Evolutionary conservation across 2,113 vertebrate genomes (phyloP), one percentile per base, ranked within the genome.

Genomic region (Trichomycterus rosablanca): DNA sequence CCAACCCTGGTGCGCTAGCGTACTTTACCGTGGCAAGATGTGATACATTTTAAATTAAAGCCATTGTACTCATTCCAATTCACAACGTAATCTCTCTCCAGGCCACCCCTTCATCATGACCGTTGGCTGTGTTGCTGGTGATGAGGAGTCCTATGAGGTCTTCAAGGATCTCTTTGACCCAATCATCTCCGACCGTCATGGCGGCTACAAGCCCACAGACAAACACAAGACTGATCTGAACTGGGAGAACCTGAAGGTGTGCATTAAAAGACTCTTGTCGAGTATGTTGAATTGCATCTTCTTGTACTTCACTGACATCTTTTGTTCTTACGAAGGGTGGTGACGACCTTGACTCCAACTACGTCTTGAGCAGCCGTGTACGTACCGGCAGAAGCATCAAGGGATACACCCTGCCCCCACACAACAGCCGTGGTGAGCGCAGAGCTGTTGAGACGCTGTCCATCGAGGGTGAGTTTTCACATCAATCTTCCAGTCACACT

Each of bases 81-180:
- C 37, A 40, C 5, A 40, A 40, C 12, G 12, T 5, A 40, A n/a
- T 40, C 18, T 22, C 4, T 50, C 11, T 19, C 7, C 65, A 94
- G 93, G 93, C 37, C 93, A 95, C 75, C 93, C 93, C 57, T 97
- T 88, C 83, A 97, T 96, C 89, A 96, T 96, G 93, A 96, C 93
- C 0, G 93, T 96, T 18, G 93, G 93, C 71, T 93, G 90, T 1
- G 80, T 96, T 40, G 93, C 92, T 2, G 93, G 93, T 18, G 93
- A 97, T 1, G 93, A 94, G 76, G 93, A 97, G 72, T 88, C 73
- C 66, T 97, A 97, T 0, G 79, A 78, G 0, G 75, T 86, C 24
- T 97, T 97, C 84, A 94, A 93, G 86, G 93, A 90, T 0, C 80
- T 97, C 69, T 84, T 97, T 1, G 93, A 97, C 77, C 89, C 91